Evolutionary conservation across 2,113 vertebrate species (phyloP).

Genomic region (Grallaria varia): DNA sequence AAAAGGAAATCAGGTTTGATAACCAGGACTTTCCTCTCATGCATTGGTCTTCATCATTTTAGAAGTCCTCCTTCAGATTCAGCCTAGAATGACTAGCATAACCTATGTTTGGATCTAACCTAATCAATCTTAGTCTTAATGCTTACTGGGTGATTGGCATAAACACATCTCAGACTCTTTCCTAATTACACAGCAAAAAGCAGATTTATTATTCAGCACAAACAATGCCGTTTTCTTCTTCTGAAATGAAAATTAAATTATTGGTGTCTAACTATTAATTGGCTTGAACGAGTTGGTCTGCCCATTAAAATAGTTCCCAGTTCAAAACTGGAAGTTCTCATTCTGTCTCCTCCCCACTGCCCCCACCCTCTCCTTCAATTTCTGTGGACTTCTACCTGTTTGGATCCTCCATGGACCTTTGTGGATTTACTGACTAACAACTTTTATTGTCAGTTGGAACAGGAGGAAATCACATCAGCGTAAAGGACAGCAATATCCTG

Average conservation of each 20-base stretch:
- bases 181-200: not conserved
- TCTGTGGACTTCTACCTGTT: not conserved
- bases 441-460: not conserved
- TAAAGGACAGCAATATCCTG: not conserved
- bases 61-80: not conserved
- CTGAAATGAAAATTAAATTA: not conserved
- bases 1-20: not conserved
- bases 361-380: not conserved
- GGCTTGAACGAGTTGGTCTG: not conserved
- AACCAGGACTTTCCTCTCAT: not conserved
- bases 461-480: not conserved
- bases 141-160: not conserved
- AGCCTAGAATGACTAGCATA: not conserved
- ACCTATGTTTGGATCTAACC: not conserved
- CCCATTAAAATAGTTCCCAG: not conserved
- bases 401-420: not conserved
- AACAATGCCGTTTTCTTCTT: not conserved
- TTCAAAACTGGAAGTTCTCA: not conserved
- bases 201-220: not conserved
- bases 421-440: not conserved
- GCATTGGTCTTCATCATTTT: not conserved
- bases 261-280: not conserved
- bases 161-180: not conserved
- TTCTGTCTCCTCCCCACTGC: not conserved
- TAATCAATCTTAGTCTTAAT: not conserved